Percentiles rank a stretch among this genome's conserved stretches.
phyloP scores from a whole-genome alignment of 1,140 invertebrate genomes.

The Caenorhabditis briggsae region DNA sequence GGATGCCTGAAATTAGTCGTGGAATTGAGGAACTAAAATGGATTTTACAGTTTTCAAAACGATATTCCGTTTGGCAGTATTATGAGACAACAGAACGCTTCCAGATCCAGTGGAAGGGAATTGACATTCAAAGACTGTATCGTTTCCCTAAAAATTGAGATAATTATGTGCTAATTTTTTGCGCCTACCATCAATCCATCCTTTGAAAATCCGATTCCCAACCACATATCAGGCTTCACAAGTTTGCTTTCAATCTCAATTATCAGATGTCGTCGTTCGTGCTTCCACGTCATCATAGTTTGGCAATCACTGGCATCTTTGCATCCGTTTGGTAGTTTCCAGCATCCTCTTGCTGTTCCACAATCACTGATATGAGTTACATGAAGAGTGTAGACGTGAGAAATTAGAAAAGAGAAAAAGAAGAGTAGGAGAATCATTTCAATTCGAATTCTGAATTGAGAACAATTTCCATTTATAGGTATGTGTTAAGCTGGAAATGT shows the following conservation, averaged over 20 bases:
- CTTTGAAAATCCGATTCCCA: slow-evolving; percentile 67
- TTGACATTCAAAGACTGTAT: slow-evolving; percentile 69
- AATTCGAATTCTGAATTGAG: not conserved
- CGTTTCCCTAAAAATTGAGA: slow-evolving; percentile 65
- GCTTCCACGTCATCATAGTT: slow-evolving; percentile 65
- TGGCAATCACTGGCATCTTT: slow-evolving; percentile 61
- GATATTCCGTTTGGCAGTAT: slow-evolving; percentile 63
- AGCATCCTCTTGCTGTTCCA: slow-evolving; percentile 66
- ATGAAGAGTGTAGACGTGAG: not conserved
- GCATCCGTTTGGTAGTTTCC: slow-evolving; percentile 66
- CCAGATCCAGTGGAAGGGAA: slow-evolving; percentile 61
- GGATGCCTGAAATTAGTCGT: slow-evolving; percentile 54
- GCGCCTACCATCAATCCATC: slow-evolving; percentile 64
- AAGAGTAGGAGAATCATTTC: not conserved
- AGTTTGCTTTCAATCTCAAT: slow-evolving; percentile 64
- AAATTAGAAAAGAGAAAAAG: not conserved
- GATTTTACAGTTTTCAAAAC: slow-evolving; percentile 46
- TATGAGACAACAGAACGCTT: slow-evolving; percentile 65
- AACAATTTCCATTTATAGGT: slow-evolving; percentile 28
- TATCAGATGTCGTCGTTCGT: slow-evolving; percentile 49
- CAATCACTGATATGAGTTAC: slow-evolving; percentile 53
- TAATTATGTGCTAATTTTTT: not conserved
- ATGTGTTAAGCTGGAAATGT: slow-evolving; percentile 11
- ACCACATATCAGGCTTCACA: slow-evolving; percentile 52
- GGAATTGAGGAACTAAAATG: not conserved